Evolutionary conservation across 2,888 invertebrate species (phyloP), one percentile per base, ranked within the genome.

Genomic region (Toxonevra muliebris): DNA sequence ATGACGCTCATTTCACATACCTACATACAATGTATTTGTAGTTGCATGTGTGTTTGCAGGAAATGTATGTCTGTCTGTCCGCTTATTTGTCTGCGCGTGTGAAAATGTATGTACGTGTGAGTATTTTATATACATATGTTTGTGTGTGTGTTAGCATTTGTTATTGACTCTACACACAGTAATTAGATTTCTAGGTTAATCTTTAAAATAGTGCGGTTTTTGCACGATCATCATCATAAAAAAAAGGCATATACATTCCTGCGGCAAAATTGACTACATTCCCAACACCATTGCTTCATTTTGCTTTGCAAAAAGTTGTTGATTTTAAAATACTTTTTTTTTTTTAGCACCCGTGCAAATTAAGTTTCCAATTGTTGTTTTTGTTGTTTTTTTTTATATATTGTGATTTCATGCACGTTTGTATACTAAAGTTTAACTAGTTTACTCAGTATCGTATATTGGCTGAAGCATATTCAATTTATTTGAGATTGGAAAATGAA

Each of bases 181-280:
- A 80, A 80, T 79, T 79, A 80, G 77, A 78, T 79, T 80, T 80
- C 77, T 80, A 74, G 79, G 80, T 80, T 80, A 80, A 75, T 77
- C 74, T 76, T 74, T 69, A 70, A 74, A 74, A 45, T 48, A 73
- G 71, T 73, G 73, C 69, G 66, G 69, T 74, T 74, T 63, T 65
- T 61, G 12, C 13, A 12, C 48, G 15, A 48, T n/a, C 48, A 11
- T n/a, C 48, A 48, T 48, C 15, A 48, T n/a, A 48, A 48, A 13
- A 13, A 13, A 48, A 11, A 11, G 10, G 7, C 30, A 30, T 30
- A 30, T n/a, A 48, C 48, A 48, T 48, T 48, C 48, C 48, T 48
- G 48, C 48, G 48, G 48, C 48, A 54, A 17, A 13, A 11, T 19
- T 54, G 19, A 20, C 54, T 19, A 17, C 54, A 20, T 19, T 54